Percentiles rank a stretch among this genome's conserved stretches.
phyloP scores from a whole-genome alignment of 2,113 vertebrate genomes.

The Eptesicus fuscus region DNA sequence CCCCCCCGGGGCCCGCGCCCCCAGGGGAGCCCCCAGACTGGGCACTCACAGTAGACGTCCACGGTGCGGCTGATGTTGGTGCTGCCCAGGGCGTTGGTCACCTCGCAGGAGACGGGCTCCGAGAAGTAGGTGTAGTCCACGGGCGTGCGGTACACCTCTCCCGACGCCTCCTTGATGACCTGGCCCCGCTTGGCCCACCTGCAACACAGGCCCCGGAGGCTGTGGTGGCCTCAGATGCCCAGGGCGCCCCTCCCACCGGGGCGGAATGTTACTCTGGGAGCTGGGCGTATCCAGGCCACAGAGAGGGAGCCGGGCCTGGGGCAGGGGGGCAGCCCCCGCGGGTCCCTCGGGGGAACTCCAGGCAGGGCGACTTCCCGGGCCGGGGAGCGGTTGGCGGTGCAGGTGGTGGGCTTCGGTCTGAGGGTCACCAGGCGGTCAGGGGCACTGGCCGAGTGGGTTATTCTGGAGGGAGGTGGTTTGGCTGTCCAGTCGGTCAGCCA shows the following conservation, averaged over 20 bases:
- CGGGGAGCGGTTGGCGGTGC: rapidly evolving
- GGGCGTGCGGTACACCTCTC: constrained; percentile 92
- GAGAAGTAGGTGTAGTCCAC: constrained; percentile 98
- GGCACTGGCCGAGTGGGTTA: not conserved
- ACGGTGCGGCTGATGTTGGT: constrained; percentile 98
- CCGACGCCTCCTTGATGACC: constrained; percentile 92
- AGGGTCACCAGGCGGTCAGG: not conserved
- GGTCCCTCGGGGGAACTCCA: no score
- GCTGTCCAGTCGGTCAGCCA: not conserved
- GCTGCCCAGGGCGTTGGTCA: constrained; percentile 95
- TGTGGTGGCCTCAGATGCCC: rapidly evolving
- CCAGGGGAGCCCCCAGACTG: rapidly evolving
- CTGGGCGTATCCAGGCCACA: rapidly evolving
- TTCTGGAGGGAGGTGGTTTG: not conserved
- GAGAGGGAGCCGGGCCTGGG: not conserved
- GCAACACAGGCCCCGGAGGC: not conserved
- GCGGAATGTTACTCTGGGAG: not conserved
- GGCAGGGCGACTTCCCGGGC: not conserved
- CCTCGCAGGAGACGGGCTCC: constrained; percentile 95
- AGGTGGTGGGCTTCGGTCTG: not conserved
- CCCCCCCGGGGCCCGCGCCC: rapidly evolving
- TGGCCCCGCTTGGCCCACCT: constrained; percentile 98
- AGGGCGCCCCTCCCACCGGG: rapidly evolving
- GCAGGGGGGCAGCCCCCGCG: not conserved
- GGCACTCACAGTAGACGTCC: constrained; percentile 95